phyloP scores from a whole-genome alignment of 2,888 invertebrate genomes.

The Hypercompe scribonia region DNA sequence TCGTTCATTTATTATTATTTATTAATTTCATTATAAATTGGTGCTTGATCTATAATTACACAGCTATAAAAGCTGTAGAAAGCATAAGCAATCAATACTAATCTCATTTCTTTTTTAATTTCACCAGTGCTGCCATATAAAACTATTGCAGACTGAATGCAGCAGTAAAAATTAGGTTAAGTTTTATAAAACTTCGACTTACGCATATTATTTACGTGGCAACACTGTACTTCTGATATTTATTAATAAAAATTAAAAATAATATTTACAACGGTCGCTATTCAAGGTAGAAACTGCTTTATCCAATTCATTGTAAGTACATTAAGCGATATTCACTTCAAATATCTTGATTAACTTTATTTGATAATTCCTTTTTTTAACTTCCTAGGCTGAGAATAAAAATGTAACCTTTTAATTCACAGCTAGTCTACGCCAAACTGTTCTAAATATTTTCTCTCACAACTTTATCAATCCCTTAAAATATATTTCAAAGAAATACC shows the following conservation, averaged over 20 bases:
- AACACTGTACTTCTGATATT: conserved; percentile 26
- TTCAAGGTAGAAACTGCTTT: neutral
- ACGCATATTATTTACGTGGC: conserved; percentile 8
- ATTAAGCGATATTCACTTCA: neutral
- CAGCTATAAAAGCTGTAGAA: conserved; percentile 57
- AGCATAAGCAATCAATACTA: conserved; percentile 53
- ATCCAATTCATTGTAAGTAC: conserved; percentile 9
- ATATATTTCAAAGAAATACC: neutral
- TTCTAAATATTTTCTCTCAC: neutral
- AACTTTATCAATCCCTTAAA: conserved; percentile 6
- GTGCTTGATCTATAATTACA: conserved; percentile 8
- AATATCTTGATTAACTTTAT: neutral
- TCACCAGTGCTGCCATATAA: conserved; percentile 8
- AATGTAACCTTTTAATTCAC: neutral
- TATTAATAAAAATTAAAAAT: conserved; percentile 21
- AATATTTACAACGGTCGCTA: conserved; percentile 38
- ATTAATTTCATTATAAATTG: neutral
- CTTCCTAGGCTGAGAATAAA: conserved; percentile 12
- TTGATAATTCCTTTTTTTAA: neutral
- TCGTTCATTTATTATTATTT: neutral
- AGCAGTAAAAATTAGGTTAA: neutral
- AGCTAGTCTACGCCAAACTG: neutral
- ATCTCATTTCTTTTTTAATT: conserved; percentile 24
- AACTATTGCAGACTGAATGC: conserved; percentile 1
- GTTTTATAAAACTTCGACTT: neutral